Evolutionary conservation across 1,140 invertebrate species (phyloP), one percentile per base, ranked within the genome.

Genomic region (Lucilia cuprina): DNA sequence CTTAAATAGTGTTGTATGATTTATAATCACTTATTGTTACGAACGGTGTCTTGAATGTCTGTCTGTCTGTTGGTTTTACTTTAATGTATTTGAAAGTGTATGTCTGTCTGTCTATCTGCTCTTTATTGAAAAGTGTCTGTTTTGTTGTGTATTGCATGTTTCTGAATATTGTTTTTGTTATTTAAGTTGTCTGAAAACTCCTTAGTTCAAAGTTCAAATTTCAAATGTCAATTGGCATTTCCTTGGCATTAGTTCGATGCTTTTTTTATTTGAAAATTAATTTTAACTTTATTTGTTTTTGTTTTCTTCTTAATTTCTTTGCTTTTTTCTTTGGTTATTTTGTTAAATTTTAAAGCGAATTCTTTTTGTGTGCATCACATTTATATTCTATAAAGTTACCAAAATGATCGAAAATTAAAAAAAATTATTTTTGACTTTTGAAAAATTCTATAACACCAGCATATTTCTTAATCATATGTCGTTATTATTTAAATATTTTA

Each of bases 21-120:
- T 89, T 89, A 89, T 85, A 89, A 89, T 89, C 88, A 89, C 88
- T 89, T 89, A 89, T 89, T 89, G 88, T 89, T 89, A 89, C 88
- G 87, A 89, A 89, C 88, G 88, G 88, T 89, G 88, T 70, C 19
- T 21, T 19, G 1, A 19, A 87, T 86, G 88, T 89, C 87, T 88
- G 87, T 85, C 86, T 88, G 86, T 86, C 86, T 87, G 55, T 82
- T 60, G 7, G 9, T 82, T 30, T 30, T 30, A 30, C 25, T 30
- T 30, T 2, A 30, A 30, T 30, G 8, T 82, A 5, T 34, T 2
- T 77, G 49, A 12, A 35, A 49, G 12, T 80, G 9, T 77, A 12
- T 55, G 34, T n/a, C 25, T 55, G 13, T 17, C 21, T 75, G 74
- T 14, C 49, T 87, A 12, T 25, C 19, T 74, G 70, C 13, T 34